A percentile compares a stretch with the other conserved stretches of the same genome.
phyloP scores from a whole-genome alignment of 2,888 invertebrate species.

The Rotaria sp. region DNA sequence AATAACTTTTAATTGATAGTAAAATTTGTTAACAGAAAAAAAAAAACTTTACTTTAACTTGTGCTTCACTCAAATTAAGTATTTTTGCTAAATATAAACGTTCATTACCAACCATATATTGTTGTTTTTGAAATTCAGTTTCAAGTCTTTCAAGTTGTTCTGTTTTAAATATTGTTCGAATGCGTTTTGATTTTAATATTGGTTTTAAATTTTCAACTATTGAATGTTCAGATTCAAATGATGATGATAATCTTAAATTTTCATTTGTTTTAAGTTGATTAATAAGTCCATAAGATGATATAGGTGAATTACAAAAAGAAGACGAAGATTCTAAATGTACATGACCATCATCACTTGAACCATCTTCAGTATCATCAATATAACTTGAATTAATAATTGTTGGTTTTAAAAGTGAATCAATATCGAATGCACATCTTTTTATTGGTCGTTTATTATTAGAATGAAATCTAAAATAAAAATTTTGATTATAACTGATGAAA shows the following conservation, averaged over 20 bases:
- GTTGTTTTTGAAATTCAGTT: slow-evolving; percentile 86
- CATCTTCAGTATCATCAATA: background rate
- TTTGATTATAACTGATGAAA: background rate
- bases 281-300: background rate
- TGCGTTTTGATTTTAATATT: slow-evolving; percentile 63
- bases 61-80: slow-evolving; percentile 76
- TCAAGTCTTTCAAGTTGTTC: slow-evolving; percentile 87
- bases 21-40: background rate
- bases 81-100: slow-evolving; percentile 78
- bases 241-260: background rate
- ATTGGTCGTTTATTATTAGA: background rate
- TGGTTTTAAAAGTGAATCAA: slow-evolving; percentile 16
- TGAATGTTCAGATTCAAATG: background rate
- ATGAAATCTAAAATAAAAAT: background rate
- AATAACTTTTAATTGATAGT: background rate
- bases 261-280: background rate
- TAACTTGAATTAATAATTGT: background rate
- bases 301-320: background rate
- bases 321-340: background rate
- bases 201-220: background rate
- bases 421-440: background rate
- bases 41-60: slow-evolving; percentile 60
- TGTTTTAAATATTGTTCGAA: slow-evolving; percentile 89
- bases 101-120: slow-evolving; percentile 96
- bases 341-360: slow-evolving; percentile 19